Base-by-base conservation (phyloP, 2,113 vertebrate genomes). In the Geococcyx californianus region DNA sequence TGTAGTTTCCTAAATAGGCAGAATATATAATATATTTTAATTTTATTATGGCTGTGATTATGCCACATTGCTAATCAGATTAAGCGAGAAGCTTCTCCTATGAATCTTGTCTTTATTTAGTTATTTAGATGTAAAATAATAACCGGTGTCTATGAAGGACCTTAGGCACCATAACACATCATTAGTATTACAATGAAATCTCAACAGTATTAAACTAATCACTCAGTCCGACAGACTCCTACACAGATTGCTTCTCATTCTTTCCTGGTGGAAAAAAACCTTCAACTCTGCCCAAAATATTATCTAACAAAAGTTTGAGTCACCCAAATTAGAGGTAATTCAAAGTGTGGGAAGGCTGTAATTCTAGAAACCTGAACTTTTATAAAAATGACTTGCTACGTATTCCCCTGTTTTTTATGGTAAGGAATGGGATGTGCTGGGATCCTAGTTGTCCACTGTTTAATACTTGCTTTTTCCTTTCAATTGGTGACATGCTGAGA, bases 131-230 rank as follows among this genome's bases (percentile, higher is more conserved):
- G 91, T 88, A 85, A 90, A 96, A 85, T 66, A 93, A 72, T 76
- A 94, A 83, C 90, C 85, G 8, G 52, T 78, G 64, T 45, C 84
- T 84, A 74, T 69, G 69, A 38, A 87, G 56, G 59, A 93, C 89
- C 89, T 76, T 66, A 90, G 93, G 87, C 87, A 84, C 8, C 1
- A 3, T 38, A 91, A 84, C 60, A 91, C 60, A 49, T 69, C 89
- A 89, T 95, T 87, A 96, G 85, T 89, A 91, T 75, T 81, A 78
- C 52, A 81, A 72, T 78, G 91, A 95, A 91, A 63, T 82, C 90
- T 91, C 66, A 75, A 69, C 73, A 95, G 60, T 94, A 96, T 95
- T 96, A 95, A 96, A 95, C 80, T 93, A 95, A 94, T 96, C 76
- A 0, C 60, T 93, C 95, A 96, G 86, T 62, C 33, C 1, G 38